phyloP scores from a whole-genome alignment of 30 jellyfish, hydroid and myxozoan species.

The Mastigias papua region DNA sequence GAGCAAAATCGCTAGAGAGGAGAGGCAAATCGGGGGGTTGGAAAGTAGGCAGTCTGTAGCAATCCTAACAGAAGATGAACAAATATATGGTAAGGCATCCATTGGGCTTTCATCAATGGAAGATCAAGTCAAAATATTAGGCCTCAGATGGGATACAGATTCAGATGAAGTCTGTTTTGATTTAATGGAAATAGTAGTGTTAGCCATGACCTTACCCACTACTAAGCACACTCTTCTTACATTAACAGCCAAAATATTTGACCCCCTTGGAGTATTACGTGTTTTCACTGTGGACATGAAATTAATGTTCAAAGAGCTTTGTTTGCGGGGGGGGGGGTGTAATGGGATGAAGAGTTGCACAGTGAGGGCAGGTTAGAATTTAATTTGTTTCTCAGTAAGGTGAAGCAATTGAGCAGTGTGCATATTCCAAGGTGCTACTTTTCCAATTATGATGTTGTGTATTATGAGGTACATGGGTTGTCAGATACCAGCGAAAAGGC shows the following conservation, averaged over 20 bases:
- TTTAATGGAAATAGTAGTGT: neutral
- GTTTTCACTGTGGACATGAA: neutral
- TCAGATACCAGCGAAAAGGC: neutral
- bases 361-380: neutral
- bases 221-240: neutral
- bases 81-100: too few species aligned
- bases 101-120: too few species aligned
- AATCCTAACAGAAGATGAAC: too few species aligned
- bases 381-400: neutral
- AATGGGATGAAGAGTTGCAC: neutral
- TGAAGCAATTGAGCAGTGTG: neutral
- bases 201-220: neutral
- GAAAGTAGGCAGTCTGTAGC: neutral
- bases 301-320: neutral
- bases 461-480: neutral
- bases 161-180: neutral
- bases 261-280: neutral
- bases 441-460: neutral
- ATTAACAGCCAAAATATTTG: neutral
- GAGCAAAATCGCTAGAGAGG: neutral
- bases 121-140: too few species aligned
- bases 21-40: neutral
- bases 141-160: neutral
- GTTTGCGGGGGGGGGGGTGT: neutral
- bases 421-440: neutral